phyloP scores from a whole-genome alignment of 2,888 invertebrate genomes.

The Yponomeuta malinellus region DNA sequence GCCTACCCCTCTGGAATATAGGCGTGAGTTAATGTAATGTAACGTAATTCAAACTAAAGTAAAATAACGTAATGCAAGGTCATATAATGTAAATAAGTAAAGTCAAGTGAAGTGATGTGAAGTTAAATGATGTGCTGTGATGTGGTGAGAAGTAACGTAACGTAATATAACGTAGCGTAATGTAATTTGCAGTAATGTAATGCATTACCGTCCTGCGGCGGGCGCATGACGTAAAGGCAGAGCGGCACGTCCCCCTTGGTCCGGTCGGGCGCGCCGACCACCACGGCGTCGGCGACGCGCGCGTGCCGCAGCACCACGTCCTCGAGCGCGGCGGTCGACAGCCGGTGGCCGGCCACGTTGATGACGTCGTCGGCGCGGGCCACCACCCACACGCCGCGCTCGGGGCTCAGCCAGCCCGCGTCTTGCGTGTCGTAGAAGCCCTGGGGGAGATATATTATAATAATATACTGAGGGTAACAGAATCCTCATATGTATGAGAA shows the following conservation, averaged over 20 bases:
- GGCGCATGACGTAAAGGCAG: conserved; percentile 88
- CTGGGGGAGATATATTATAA: conserved; percentile 48
- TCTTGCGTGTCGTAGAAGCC: conserved; percentile 97
- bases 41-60: no score
- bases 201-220: conserved; percentile 62
- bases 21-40: no score
- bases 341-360: conserved; percentile 94
- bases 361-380: conserved; percentile 96
- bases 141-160: no score
- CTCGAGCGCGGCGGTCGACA: conserved; percentile 92
- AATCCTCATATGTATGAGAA: no score
- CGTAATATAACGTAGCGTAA: no score
- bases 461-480: no score
- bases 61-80: no score
- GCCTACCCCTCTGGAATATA: no score
- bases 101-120: no score
- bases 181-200: no score
- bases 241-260: conserved; percentile 94
- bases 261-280: conserved; percentile 91
- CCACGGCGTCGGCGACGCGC: conserved; percentile 89
- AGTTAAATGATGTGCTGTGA: no score
- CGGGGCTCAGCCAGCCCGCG: conserved; percentile 89
- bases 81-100: no score
- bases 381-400: conserved; percentile 91
- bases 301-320: conserved; percentile 93